Percentiles rank a stretch among this genome's conserved stretches.
These are phyloP conservation scores for Platichthys flesus DNA, from an alignment of 2,113 vertebrate species.

Conservation along the genomic window DNA sequence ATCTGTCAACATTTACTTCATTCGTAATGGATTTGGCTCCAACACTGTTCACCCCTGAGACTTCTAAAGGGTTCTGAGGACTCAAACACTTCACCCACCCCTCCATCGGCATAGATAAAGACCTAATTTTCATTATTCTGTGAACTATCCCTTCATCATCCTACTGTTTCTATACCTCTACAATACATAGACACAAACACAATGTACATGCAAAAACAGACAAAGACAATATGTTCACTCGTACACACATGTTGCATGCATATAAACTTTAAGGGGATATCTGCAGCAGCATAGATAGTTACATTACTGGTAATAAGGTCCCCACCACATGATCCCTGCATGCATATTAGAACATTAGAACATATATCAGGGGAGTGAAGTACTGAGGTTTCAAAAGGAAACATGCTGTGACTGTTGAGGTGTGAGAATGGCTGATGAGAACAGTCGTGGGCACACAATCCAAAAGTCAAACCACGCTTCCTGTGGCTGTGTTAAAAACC, in stretches of 20 bases:
- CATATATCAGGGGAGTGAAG: slow-evolving; percentile 6
- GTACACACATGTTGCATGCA: slow-evolving; percentile 5
- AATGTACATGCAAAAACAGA: slow-evolving; percentile 24
- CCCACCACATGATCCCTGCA: slow-evolving; percentile 30
- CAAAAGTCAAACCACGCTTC: slow-evolving; percentile 68
- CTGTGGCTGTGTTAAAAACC: slow-evolving; percentile 72
- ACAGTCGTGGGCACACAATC: slow-evolving; percentile 37
- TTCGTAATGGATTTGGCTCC: too few relatives aligned
- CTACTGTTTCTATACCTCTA: slow-evolving; percentile 13
- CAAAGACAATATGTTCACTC: neutral
- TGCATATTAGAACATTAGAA: slow-evolving; percentile 50
- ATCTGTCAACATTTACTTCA: too few relatives aligned
- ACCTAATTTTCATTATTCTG: too few relatives aligned
- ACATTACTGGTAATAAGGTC: neutral
- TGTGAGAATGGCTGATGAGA: neutral
- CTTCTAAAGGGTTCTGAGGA: too few relatives aligned
- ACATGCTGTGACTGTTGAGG: slow-evolving; percentile 21
- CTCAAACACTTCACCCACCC: too few relatives aligned
- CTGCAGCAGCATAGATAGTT: slow-evolving; percentile 1
- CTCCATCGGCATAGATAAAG: too few relatives aligned
- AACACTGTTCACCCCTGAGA: too few relatives aligned
- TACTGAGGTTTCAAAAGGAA: neutral
- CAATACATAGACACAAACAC: slow-evolving; percentile 30
- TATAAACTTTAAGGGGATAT: slow-evolving; percentile 14
- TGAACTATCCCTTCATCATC: slow-evolving; percentile 1